phyloP scores from a whole-genome alignment of 2,888 invertebrate species.

The Ypsolopha scabrella region DNA sequence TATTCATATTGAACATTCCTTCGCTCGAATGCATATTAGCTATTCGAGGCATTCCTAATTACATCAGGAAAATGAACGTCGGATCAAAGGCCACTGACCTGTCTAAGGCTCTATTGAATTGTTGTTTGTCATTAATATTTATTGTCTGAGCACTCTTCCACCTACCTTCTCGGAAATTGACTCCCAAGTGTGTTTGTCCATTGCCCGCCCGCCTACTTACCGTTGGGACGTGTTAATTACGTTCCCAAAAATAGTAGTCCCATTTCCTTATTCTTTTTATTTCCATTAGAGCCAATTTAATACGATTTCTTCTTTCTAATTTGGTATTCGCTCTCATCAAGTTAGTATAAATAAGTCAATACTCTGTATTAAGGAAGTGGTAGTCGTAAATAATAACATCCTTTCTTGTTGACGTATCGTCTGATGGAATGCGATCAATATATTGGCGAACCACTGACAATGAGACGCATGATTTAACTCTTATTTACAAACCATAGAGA shows the following conservation, averaged over 20 bases:
- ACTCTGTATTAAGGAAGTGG: too few relatives aligned
- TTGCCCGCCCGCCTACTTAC: conserved; percentile 24
- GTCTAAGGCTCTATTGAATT: conserved; percentile 48
- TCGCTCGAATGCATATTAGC: conserved; percentile 22
- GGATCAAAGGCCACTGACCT: conserved; percentile 57
- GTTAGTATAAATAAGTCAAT: too few relatives aligned
- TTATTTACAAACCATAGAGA: too few relatives aligned
- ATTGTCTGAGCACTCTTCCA: conserved; percentile 46
- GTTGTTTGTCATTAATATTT: conserved; percentile 60
- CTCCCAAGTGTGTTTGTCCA: conserved; percentile 44
- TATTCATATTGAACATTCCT: conserved; percentile 32
- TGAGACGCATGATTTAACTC: too few relatives aligned
- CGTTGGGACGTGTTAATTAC: conserved; percentile 7
- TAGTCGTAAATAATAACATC: neutral
- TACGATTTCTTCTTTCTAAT: neutral
- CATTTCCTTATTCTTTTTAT: neutral
- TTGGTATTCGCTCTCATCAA: neutral
- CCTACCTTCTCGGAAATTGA: conserved; percentile 45
- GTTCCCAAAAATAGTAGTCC: neutral
- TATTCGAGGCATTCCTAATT: conserved; percentile 45
- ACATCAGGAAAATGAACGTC: conserved; percentile 45
- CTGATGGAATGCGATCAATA: conserved; percentile 22
- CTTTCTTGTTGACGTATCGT: conserved; percentile 18
- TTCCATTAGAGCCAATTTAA: neutral
- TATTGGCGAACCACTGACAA: conserved; percentile 13